Evolutionary conservation across 2,113 vertebrate species (phyloP).

Genomic region (Ciconia stormi): DNA sequence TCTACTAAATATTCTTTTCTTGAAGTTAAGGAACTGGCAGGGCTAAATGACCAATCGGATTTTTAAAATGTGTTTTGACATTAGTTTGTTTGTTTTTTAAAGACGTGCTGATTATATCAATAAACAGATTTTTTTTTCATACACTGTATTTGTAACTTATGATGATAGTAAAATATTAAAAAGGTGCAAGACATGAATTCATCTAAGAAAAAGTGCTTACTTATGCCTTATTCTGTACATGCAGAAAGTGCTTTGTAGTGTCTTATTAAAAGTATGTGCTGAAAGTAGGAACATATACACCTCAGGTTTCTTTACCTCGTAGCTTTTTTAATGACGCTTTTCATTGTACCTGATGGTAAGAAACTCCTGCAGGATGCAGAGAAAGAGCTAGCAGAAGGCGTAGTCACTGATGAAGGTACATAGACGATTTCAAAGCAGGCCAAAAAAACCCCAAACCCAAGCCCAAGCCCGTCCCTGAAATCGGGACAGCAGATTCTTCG

Average conservation of each 20-base stretch:
- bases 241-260: background rate
- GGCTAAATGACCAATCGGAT: constrained; percentile 33
- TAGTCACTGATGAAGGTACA: background rate
- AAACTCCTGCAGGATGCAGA: background rate
- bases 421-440: background rate
- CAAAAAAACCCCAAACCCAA: background rate
- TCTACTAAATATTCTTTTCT: constrained; percentile 41
- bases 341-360: background rate
- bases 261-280: constrained; percentile 5
- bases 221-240: constrained; percentile 41
- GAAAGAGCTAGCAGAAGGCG: background rate
- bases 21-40: constrained; percentile 43
- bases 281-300: background rate
- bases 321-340: background rate
- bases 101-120: constrained; percentile 64
- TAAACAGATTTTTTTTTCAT: constrained; percentile 70
- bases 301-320: background rate
- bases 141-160: constrained; percentile 61
- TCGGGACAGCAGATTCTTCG: background rate
- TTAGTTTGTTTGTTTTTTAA: constrained; percentile 57
- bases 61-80: constrained; percentile 62
- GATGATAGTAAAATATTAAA: constrained; percentile 51
- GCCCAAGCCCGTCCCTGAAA: background rate
- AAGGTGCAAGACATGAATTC: constrained; percentile 34
- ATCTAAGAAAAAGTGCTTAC: constrained; percentile 16